These are phyloP conservation scores for Leptinotarsa rubiginosa DNA, from an alignment of 2,888 invertebrate species.

Conservation along the genomic window DNA sequence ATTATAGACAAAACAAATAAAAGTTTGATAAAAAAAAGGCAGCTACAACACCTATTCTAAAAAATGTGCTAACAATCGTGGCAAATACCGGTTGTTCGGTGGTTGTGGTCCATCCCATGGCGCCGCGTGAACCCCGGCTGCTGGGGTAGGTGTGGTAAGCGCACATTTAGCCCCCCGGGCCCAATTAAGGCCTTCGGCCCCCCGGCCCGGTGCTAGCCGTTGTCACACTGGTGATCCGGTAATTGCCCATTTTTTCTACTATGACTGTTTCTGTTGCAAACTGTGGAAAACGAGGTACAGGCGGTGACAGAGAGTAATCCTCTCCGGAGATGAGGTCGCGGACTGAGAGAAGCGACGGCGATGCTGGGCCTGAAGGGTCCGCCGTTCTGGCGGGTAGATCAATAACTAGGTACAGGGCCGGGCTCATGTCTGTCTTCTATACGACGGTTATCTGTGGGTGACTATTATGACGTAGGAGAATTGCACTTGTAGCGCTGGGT, in stretches of 20 bases:
- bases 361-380: constrained; percentile 58
- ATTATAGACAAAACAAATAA: background rate
- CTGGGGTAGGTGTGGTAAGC: constrained; percentile 67
- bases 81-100: constrained; percentile 51
- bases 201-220: background rate
- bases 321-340: constrained; percentile 57
- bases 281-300: constrained; percentile 2
- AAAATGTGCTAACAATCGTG: constrained; percentile 45
- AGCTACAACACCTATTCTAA: constrained; percentile 31
- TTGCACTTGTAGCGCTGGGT: no score
- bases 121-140: constrained; percentile 62
- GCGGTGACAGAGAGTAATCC: constrained; percentile 25
- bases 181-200: constrained; percentile 7
- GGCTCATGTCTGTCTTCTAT: constrained; percentile 18
- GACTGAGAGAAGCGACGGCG: constrained; percentile 53
- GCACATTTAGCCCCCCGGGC: constrained; percentile 59
- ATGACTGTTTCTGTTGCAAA: background rate
- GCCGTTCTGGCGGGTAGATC: constrained; percentile 54
- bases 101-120: constrained; percentile 62
- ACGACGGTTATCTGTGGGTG: no score
- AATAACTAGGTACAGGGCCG: constrained; percentile 53
- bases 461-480: no score
- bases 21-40: constrained; percentile 4
- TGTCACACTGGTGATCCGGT: background rate
- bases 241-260: constrained; percentile 26